Evolutionary conservation across 1,140 invertebrate genomes (phyloP), one percentile per base, ranked within the genome.

Genomic region (Brachionus rubens): DNA sequence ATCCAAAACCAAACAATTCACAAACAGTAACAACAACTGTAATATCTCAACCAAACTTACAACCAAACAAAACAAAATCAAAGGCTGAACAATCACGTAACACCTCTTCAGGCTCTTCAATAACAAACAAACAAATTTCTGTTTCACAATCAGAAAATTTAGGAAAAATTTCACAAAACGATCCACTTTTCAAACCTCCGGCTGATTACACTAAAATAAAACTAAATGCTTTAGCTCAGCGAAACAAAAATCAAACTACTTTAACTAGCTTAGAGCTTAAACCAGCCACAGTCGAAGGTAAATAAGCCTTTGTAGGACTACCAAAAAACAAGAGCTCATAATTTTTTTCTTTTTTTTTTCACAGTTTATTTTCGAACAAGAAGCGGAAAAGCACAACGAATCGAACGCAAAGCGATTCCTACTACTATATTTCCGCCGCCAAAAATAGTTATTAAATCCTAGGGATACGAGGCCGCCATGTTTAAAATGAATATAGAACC

Each of bases 221-320:
- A 28, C 21, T 48, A 26, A 48, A 54, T 16, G 46, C 50, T 50
- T 48, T 72, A 12, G 46, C n/a, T 7, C 33, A 54, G 14, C 43
- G 68, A 9, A 40, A 16, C 46, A 72, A 72, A 50, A 41, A 54
- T 59, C 28, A 40, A 16, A 33, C 68, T 12, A 54, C 48, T 21
- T 30, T 72, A 40, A 72, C 24, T 16, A 72, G 68, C 5, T 54
- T 72, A 36, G 68, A 72, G n/a, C 46, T 72, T 19, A 72, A 72
- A 30, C 68, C 68, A 50, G 43, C 68, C 24, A 72, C 68, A 36
- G 68, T 72, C 24, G 68, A 72, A 65, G 59, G 59, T 65, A 65
- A 65, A 24, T 43, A 65, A n/a, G n/a, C n/a, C n/a, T n/a, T n/a
- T n/a, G n/a, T n/a, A n/a, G n/a, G n/a, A 41, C 24, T 28, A 43